Percentiles rank a stretch among this genome's conserved stretches.
phyloP scores from a whole-genome alignment of 1,140 invertebrate genomes.

The Andricus grossulariae region DNA sequence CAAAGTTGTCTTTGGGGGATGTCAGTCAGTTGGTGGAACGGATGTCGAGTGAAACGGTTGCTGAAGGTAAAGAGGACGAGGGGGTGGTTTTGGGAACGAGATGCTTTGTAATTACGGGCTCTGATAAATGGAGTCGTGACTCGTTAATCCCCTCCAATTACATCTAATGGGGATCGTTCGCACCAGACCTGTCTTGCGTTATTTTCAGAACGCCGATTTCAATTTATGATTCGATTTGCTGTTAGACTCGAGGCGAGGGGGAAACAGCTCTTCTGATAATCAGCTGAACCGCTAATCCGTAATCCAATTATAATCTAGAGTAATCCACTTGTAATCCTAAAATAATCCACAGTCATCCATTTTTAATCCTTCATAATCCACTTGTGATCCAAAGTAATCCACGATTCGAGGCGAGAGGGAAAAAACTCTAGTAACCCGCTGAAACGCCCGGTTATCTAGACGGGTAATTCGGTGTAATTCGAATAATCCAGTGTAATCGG shows the following conservation, averaged over 20 bases:
- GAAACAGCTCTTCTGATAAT: neutral
- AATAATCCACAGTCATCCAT: too few species aligned
- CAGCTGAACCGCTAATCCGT: neutral
- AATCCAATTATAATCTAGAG: neutral
- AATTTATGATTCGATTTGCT: constrained; percentile 51
- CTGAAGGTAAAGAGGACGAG: constrained; percentile 52
- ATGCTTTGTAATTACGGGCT: constrained; percentile 74
- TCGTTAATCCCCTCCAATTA: constrained; percentile 76
- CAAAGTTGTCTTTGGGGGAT: constrained; percentile 73
- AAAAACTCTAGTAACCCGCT: too few species aligned
- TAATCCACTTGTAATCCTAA: neutral
- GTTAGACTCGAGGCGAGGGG: neutral
- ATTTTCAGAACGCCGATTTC: constrained; percentile 61
- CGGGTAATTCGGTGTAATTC: too few species aligned
- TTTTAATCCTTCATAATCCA: too few species aligned
- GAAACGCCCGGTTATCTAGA: too few species aligned
- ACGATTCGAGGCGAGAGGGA: too few species aligned
- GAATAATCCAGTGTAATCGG: too few species aligned
- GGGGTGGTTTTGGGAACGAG: constrained; percentile 56
- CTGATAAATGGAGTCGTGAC: constrained; percentile 75
- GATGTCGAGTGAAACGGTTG: constrained; percentile 65
- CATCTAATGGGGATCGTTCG: constrained; percentile 70
- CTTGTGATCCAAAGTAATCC: too few species aligned
- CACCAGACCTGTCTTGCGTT: constrained; percentile 60
- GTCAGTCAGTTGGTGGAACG: constrained; percentile 69